phyloP scores from a whole-genome alignment of 2,797 vertebrate genomes.

The Fundulus diaphanus region DNA sequence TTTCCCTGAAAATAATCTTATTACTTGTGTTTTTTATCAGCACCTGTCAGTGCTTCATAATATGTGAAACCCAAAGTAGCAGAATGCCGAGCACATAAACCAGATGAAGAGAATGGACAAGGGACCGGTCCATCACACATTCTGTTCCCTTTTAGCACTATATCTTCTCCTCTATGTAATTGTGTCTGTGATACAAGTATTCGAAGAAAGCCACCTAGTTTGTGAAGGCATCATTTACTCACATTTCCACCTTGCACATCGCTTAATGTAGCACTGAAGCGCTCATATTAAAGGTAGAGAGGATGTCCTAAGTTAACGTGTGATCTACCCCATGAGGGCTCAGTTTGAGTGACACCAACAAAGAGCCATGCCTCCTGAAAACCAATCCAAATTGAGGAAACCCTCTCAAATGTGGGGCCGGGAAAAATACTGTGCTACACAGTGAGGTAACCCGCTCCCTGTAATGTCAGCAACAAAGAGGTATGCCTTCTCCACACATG shows the following conservation, averaged over 20 bases:
- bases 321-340: background rate
- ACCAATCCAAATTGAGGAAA: background rate
- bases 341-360: background rate
- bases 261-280: background rate
- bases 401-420: background rate
- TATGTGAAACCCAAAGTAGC: constrained; percentile 39
- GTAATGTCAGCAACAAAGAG: background rate
- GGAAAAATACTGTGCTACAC: background rate
- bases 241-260: background rate
- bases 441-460: background rate
- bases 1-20: constrained; percentile 54
- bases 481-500: background rate
- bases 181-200: background rate
- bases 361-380: background rate
- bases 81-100: constrained; percentile 10
- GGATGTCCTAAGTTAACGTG: too few relatives aligned
- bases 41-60: constrained; percentile 48
- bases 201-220: background rate
- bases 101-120: constrained; percentile 18
- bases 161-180: background rate
- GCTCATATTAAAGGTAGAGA: background rate
- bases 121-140: too few relatives aligned
- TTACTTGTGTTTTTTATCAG: constrained; percentile 67
- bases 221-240: background rate
- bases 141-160: background rate